Evolutionary conservation across 2,797 vertebrate species (phyloP), one percentile per base, ranked within the genome.

Genomic region (Strix occidentalis): DNA sequence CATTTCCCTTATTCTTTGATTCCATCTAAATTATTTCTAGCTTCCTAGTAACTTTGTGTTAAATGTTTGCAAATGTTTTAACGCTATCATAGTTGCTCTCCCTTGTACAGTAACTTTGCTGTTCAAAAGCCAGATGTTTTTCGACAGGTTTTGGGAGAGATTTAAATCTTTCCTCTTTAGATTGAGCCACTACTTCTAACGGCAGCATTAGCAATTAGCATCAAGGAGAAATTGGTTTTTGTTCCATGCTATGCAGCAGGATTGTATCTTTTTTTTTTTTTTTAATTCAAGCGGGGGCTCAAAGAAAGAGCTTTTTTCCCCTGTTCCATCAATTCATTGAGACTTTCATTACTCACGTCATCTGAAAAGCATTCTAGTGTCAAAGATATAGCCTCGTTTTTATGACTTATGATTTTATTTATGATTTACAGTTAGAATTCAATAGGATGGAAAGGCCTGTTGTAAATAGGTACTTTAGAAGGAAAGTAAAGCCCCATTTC

Each of bases 51-150:
- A 91, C 37, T 84, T 80, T 29, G 35, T 19, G 11, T 76, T 80
- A 21, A 84, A 64, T 0, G 1, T 53, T 78, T 69, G 65, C 51
- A 43, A 78, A 43, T 51, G 29, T 77, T 87, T 56, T 64, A 70
- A 33, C 0, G 0, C 48, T 46, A 1, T 50, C 23, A 0, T 31
- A 54, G 82, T 85, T 87, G 56, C 64, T 88, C 37, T 94, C 53
- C 13, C 35, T 77, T 43, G 71, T 60, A 29, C 41, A 50, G 45
- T 64, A 75, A 75, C 39, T 56, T 88, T 33, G 50, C 18, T 90
- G 29, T 50, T 78, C 16, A 50, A 19, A 86, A 97, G 61, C 41
- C 79, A 75, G 76, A 24, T 80, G n/a, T 65, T 85, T 71, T 80
- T 51, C 35, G 20, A 58, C 43, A 70, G 33, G 13, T 84, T 90